Evolutionary conservation across 2,888 invertebrate genomes (phyloP).

Genomic region (Cheilosia soror): DNA sequence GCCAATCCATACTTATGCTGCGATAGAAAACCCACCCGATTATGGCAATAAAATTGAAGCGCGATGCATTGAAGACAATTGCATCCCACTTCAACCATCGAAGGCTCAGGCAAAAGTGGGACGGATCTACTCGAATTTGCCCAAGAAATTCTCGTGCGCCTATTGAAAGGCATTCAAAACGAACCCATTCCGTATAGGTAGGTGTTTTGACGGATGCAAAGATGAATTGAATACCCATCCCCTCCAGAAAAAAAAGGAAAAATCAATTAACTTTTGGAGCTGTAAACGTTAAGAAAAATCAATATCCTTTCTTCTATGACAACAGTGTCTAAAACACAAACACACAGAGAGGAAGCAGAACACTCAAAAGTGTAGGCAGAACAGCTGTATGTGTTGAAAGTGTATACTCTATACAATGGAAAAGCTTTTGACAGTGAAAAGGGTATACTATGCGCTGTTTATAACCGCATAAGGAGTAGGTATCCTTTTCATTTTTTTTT

Average conservation of each 20-base stretch:
- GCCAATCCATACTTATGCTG: conserved; percentile 13
- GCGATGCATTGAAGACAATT: conserved; percentile 27
- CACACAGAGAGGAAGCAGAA: conserved; percentile 38
- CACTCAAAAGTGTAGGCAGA: conserved; percentile 24
- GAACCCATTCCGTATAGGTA: conserved; percentile 16
- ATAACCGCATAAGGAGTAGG: conserved; percentile 23
- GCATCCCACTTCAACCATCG: conserved; percentile 44
- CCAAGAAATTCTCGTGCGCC: conserved; percentile 48
- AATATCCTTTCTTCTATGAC: conserved; percentile 68
- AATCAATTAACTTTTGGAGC: conserved; percentile 62
- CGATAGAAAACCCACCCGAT: conserved; percentile 6
- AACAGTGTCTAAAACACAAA: conserved; percentile 53
- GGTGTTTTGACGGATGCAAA: conserved; percentile 40
- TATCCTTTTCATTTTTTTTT: conserved; percentile 13
- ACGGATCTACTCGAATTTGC: conserved; percentile 35
- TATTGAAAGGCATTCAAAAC: conserved; percentile 39
- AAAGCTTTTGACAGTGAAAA: conserved; percentile 50
- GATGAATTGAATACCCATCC: conserved; percentile 12
- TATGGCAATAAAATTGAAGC: conserved; percentile 33
- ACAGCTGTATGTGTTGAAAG: conserved; percentile 38
- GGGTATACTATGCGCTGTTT: conserved; percentile 8
- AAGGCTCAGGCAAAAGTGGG: conserved; percentile 31
- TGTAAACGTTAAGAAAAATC: conserved; percentile 62
- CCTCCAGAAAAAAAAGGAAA: conserved; percentile 23
- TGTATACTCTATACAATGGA: conserved; percentile 32